Percentiles rank a stretch among this genome's conserved stretches.
Evolutionary conservation across 2,113 vertebrate species (phyloP).

Genomic region (Xenotilapia leptura): DNA sequence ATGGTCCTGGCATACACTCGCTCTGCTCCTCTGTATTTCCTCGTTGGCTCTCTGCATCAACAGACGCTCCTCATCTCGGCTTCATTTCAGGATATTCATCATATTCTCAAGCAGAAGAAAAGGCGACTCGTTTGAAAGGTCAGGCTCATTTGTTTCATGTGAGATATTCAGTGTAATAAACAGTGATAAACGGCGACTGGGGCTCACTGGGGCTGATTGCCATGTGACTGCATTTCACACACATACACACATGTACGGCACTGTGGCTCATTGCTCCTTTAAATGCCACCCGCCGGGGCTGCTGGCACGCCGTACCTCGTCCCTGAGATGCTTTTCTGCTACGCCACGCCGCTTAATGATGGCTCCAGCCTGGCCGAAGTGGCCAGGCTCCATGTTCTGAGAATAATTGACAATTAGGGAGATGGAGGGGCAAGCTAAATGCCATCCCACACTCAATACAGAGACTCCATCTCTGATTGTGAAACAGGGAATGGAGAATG

Average conservation of each 20-base stretch:
- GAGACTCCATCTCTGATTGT: background rate
- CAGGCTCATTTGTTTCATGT: slow-evolving; percentile 38
- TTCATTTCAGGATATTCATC: slow-evolving; percentile 8
- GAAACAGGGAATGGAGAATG: background rate
- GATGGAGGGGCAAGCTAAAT: slow-evolving; percentile 29
- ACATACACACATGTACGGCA: background rate
- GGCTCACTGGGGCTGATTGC: slow-evolving; percentile 28
- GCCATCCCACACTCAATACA: background rate
- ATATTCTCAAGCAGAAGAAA: background rate
- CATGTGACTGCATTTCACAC: background rate
- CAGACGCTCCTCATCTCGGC: background rate
- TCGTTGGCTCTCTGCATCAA: background rate
- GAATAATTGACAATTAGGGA: slow-evolving; percentile 58
- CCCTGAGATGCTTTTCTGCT: slow-evolving; percentile 12
- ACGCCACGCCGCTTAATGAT: slow-evolving; percentile 34
- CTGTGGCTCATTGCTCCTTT: slow-evolving; percentile 46
- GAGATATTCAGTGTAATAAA: slow-evolving; percentile 36
- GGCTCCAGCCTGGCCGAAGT: slow-evolving; percentile 5
- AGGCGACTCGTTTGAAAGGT: slow-evolving; percentile 30
- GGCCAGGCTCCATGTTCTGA: slow-evolving; percentile 25
- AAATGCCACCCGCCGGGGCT: slow-evolving; percentile 58
- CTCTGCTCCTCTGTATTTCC: background rate
- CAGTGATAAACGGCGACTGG: slow-evolving; percentile 12
- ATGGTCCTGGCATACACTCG: background rate
- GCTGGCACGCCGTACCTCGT: background rate